These are phyloP conservation scores for Channa argus DNA, from an alignment of 2,113 vertebrate genomes.

Conservation along the genomic window DNA sequence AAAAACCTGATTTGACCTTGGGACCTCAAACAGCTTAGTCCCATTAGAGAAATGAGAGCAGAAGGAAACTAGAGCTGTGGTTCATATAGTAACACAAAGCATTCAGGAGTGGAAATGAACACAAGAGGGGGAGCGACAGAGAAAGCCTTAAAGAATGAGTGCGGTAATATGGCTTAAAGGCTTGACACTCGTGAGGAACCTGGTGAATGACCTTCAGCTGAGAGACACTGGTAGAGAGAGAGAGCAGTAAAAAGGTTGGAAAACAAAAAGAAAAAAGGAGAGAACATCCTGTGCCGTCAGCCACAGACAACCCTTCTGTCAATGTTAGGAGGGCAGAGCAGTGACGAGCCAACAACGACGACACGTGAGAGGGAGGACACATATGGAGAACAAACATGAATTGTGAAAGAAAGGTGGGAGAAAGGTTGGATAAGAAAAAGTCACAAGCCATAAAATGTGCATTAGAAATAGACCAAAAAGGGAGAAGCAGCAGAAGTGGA, in stretches of 20 bases:
- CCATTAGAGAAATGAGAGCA: conserved; percentile 64
- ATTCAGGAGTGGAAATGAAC: conserved; percentile 13
- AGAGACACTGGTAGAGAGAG: conserved; percentile 22
- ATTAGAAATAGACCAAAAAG: conserved; percentile 23
- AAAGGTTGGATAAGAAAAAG: conserved; percentile 13
- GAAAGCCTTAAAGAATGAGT: conserved; percentile 7
- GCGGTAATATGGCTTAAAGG: conserved; percentile 26
- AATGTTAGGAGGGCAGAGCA: conserved; percentile 54
- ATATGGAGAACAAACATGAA: conserved; percentile 24
- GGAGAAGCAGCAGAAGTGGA: conserved; percentile 27
- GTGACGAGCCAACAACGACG: conserved; percentile 49
- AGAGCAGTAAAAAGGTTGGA: conserved; percentile 10
- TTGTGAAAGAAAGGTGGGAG: neutral
- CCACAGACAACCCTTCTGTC: conserved; percentile 63
- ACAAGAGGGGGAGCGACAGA: conserved; percentile 7
- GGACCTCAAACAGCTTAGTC: conserved; percentile 37
- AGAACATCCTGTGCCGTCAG: conserved; percentile 63
- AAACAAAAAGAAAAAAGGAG: conserved; percentile 17
- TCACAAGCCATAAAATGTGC: conserved; percentile 32
- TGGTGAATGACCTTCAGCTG: conserved; percentile 55
- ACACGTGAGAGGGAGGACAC: conserved; percentile 56
- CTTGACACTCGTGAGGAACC: conserved; percentile 1
- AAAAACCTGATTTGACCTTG: conserved; percentile 64
- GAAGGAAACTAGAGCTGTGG: conserved; percentile 6
- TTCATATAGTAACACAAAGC: conserved; percentile 15